Evolutionary conservation across 2,797 vertebrate genomes (phyloP).

Genomic region (Cercopithecus hamlyni): DNA sequence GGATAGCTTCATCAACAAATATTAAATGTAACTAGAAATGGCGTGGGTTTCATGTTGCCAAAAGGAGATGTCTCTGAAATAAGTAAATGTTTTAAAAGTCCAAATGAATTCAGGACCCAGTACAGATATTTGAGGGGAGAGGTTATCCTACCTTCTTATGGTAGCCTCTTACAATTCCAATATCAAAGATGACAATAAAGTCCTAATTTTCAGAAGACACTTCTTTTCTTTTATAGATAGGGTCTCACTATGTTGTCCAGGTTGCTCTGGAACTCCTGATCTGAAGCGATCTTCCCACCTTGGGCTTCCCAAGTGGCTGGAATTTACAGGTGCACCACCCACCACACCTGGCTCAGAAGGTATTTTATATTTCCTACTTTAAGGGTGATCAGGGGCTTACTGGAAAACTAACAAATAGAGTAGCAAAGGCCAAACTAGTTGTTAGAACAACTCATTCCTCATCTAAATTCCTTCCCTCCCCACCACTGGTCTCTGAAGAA

Average conservation of each 20-base stretch:
- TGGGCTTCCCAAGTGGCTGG: neutral
- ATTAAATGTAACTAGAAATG: neutral
- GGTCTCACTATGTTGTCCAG: neutral
- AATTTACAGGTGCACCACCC: neutral
- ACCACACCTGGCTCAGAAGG: neutral
- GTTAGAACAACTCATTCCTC: neutral
- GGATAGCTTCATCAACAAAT: neutral
- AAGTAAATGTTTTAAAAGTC: conserved; percentile 7
- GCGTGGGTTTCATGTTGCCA: neutral
- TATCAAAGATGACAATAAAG: neutral
- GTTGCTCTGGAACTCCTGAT: neutral
- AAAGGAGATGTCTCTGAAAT: neutral
- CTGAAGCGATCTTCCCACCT: neutral
- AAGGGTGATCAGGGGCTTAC: neutral
- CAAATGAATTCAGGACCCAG: conserved; percentile 1
- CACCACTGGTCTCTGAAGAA: neutral
- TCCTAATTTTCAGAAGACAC: neutral
- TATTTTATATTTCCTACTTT: conserved; percentile 29
- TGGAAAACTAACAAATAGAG: conserved; percentile 21
- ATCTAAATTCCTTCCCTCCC: conserved; percentile 18
- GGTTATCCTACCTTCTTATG: neutral
- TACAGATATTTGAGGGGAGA: neutral
- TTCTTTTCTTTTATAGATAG: neutral
- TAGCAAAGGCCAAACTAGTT: conserved; percentile 15
- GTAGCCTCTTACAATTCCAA: neutral